phyloP scores from a whole-genome alignment of 2,797 vertebrate genomes.

The Nasua narica region DNA sequence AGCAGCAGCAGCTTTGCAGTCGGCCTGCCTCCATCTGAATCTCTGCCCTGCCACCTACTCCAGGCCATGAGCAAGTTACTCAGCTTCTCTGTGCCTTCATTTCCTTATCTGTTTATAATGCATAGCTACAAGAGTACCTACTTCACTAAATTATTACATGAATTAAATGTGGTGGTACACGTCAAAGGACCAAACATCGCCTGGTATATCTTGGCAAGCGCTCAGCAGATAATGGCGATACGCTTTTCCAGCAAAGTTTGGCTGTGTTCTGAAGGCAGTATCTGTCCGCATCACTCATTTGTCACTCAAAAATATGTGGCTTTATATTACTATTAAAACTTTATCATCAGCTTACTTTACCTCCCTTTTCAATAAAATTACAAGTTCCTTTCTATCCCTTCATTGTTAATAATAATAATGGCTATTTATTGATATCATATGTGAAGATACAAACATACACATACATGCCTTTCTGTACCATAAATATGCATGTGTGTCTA shows the following conservation, averaged over 20 bases:
- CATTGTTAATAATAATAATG: background rate
- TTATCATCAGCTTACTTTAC: background rate
- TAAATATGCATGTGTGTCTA: background rate
- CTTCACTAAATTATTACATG: background rate
- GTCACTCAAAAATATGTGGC: background rate
- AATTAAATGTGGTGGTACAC: conserved; percentile 13
- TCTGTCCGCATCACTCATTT: background rate
- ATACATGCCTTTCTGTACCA: background rate
- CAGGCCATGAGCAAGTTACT: background rate
- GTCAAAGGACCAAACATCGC: background rate
- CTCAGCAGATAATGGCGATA: background rate
- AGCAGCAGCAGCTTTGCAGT: background rate
- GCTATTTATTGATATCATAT: background rate
- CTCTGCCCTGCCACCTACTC: background rate
- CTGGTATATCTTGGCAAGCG: background rate
- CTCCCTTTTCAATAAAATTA: background rate
- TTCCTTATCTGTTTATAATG: conserved; percentile 43
- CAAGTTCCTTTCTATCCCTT: conserved; percentile 14
- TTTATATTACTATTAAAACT: conserved; percentile 34
- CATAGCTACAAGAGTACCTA: background rate
- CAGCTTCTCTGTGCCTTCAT: background rate
- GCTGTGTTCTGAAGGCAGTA: background rate
- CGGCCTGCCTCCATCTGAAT: background rate
- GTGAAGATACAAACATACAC: background rate
- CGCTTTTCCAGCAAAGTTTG: background rate